Percentiles rank a stretch among this genome's conserved stretches.
phyloP scores from a whole-genome alignment of 2,113 vertebrate genomes.

The Oryzias melastigma region DNA sequence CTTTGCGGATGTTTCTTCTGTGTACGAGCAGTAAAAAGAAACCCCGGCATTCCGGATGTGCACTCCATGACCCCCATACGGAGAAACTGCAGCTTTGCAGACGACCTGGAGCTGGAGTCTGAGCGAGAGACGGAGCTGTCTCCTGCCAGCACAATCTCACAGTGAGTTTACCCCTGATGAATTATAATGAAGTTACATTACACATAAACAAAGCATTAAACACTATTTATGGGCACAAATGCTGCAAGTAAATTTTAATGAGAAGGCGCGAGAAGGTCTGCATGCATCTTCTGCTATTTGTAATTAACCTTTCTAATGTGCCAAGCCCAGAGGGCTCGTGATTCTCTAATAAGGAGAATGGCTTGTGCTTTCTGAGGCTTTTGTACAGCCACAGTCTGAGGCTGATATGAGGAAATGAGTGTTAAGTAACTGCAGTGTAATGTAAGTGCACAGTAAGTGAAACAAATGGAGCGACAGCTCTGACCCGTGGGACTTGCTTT shows the following conservation, averaged over 20 bases:
- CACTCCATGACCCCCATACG: slow-evolving; percentile 20
- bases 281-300: slow-evolving; percentile 14
- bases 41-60: slow-evolving; percentile 42
- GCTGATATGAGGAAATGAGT: slow-evolving; percentile 46
- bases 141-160: slow-evolving; percentile 48
- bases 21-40: slow-evolving; percentile 37
- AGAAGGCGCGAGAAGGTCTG: slow-evolving; percentile 21
- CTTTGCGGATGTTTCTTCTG: slow-evolving; percentile 1
- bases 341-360: slow-evolving; percentile 65
- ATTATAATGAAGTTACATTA: background rate
- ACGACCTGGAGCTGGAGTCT: slow-evolving; percentile 62
- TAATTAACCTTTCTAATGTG: slow-evolving; percentile 41
- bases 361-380: slow-evolving; percentile 25
- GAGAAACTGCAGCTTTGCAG: slow-evolving; percentile 60
- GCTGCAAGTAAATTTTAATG: slow-evolving; percentile 11
- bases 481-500: slow-evolving; percentile 50
- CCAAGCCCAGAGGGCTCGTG: slow-evolving; percentile 17
- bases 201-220: background rate
- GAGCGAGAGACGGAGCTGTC: slow-evolving; percentile 44
- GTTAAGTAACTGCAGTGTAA: slow-evolving; percentile 52
- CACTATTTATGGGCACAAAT: background rate
- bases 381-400: slow-evolving; percentile 29
- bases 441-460: slow-evolving; percentile 45
- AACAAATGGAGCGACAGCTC: slow-evolving; percentile 58
- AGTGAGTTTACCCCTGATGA: slow-evolving; percentile 51